phyloP scores from a whole-genome alignment of 2,888 invertebrate genomes.

The Yponomeuta plumbellus region DNA sequence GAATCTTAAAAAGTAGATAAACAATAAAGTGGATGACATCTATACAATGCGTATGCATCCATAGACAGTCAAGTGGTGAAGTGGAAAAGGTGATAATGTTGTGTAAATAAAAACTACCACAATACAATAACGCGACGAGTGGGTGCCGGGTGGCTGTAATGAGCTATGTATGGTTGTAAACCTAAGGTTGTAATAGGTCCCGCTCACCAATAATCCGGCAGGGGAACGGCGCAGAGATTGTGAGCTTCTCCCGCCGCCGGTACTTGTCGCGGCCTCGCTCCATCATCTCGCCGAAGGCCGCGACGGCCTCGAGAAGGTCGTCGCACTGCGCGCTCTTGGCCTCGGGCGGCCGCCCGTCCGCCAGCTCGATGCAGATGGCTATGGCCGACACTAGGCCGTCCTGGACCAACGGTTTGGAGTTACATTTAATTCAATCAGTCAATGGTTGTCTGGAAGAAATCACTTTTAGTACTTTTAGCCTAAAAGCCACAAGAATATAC shows the following conservation, averaged over 20 bases:
- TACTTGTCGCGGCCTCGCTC: constrained; percentile 44
- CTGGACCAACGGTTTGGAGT: not conserved
- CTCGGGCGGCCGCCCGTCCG: constrained; percentile 38
- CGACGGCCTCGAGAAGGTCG: constrained; percentile 44
- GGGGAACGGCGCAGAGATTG: constrained; percentile 53
- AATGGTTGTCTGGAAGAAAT: not conserved
- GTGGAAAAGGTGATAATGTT: too few species aligned
- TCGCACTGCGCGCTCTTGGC: constrained; percentile 40
- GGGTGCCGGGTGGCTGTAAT: too few species aligned
- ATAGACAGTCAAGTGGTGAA: too few species aligned
- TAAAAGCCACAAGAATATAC: too few species aligned
- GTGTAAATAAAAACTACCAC: too few species aligned
- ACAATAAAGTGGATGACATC: too few species aligned
- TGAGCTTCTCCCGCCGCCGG: constrained; percentile 39
- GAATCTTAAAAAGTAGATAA: too few species aligned
- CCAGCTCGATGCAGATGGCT: constrained; percentile 52
- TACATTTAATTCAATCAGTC: not conserved
- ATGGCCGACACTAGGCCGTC: constrained; percentile 54
- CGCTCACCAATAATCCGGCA: constrained; percentile 58
- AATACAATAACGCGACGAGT: too few species aligned
- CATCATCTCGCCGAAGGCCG: constrained; percentile 51
- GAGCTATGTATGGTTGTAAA: too few species aligned
- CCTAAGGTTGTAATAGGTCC: not conserved
- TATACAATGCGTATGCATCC: too few species aligned
- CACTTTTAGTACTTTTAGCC: too few species aligned